phyloP scores from a whole-genome alignment of 2,797 vertebrate genomes.

The Pangasius sanitwongsei region DNA sequence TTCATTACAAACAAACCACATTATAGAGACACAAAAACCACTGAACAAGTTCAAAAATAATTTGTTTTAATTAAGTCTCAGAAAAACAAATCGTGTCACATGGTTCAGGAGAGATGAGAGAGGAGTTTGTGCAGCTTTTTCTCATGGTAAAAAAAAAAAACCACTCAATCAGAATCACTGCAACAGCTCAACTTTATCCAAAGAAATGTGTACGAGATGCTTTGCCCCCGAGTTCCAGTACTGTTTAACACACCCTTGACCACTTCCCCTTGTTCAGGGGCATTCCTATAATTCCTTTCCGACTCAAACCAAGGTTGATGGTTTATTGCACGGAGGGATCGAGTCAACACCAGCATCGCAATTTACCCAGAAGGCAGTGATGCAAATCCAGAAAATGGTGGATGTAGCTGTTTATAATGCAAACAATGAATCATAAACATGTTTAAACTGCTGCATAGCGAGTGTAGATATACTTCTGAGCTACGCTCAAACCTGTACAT shows the following conservation, averaged over 20 bases:
- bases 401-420: neutral
- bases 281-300: neutral
- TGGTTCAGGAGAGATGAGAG: neutral
- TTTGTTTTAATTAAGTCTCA: constrained; percentile 41
- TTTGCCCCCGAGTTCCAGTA: neutral
- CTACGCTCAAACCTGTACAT: neutral
- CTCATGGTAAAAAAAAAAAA: too few species aligned
- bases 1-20: neutral
- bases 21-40: neutral
- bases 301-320: neutral
- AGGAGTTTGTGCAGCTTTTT: neutral
- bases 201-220: neutral
- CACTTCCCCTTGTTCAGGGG: neutral
- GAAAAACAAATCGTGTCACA: neutral
- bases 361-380: neutral
- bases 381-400: neutral
- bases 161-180: neutral
- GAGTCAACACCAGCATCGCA: neutral
- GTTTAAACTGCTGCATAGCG: neutral
- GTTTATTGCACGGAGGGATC: neutral
- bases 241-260: neutral
- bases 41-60: constrained; percentile 45
- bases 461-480: neutral
- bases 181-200: neutral
- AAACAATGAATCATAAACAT: neutral